phyloP scores from a whole-genome alignment of 2,797 vertebrate species.

The Diceros bicornis region DNA sequence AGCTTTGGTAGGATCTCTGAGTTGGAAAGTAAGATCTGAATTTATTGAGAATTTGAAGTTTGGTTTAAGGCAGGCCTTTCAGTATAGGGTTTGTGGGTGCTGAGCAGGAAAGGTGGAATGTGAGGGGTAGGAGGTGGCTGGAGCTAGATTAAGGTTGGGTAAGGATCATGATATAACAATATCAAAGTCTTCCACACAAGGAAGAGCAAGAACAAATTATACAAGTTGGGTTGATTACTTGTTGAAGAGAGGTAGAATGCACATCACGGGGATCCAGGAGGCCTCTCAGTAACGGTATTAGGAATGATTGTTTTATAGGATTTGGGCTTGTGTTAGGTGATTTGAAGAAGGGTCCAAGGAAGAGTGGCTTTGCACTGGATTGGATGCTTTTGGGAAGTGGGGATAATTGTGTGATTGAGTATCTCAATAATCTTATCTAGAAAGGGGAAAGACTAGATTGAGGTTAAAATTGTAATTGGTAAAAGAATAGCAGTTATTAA shows the following conservation, averaged over 20 bases:
- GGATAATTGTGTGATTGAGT: background rate
- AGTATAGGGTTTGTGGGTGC: background rate
- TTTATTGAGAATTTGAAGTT: background rate
- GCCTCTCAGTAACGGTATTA: background rate
- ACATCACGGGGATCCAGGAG: rapidly evolving
- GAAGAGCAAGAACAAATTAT: background rate
- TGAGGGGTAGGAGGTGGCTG: rapidly evolving
- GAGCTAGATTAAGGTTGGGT: background rate
- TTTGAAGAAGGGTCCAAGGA: background rate
- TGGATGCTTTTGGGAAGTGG: background rate
- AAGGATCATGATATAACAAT: background rate
- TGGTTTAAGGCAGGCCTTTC: background rate
- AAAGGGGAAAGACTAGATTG: background rate
- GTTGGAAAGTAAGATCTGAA: background rate
- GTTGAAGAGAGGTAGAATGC: background rate
- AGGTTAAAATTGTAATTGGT: background rate
- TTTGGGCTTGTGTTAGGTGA: background rate
- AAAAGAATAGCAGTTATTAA: background rate
- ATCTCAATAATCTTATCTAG: background rate
- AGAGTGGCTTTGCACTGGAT: background rate
- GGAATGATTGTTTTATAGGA: background rate
- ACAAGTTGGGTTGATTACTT: background rate
- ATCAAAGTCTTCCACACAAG: background rate
- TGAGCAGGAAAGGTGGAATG: background rate
- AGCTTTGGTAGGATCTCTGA: background rate